phyloP scores from a whole-genome alignment of 2,888 invertebrate genomes.

The Drosophila mulleri region DNA sequence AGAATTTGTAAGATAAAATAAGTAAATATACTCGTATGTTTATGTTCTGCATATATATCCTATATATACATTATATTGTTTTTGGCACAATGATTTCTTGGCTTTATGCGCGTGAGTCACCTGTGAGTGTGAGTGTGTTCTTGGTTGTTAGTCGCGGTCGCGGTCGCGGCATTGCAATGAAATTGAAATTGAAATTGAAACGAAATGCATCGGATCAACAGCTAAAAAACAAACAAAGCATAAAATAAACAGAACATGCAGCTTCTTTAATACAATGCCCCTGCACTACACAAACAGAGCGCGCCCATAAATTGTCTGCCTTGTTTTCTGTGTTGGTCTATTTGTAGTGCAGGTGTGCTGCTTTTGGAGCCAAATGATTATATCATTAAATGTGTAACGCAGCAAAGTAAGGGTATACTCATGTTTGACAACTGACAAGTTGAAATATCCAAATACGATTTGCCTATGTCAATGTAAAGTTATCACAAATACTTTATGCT shows the following conservation, averaged over 20 bases:
- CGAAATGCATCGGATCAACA: conserved; percentile 64
- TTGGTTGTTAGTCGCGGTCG: conserved; percentile 54
- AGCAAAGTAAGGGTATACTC: not conserved
- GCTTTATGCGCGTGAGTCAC: conserved; percentile 60
- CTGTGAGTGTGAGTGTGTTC: conserved; percentile 33
- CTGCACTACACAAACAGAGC: conserved; percentile 38
- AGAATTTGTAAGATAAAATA: not conserved
- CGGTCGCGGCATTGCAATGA: conserved; percentile 74
- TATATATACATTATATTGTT: conserved; percentile 18
- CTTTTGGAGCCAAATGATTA: not conserved
- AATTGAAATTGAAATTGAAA: conserved; percentile 48
- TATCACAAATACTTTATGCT: too few species aligned
- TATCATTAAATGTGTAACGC: not conserved
- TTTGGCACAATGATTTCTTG: conserved; percentile 59
- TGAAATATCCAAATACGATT: too few species aligned
- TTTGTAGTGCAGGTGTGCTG: not conserved
- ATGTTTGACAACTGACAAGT: too few species aligned
- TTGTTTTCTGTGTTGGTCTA: conserved; percentile 18
- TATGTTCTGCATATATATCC: not conserved
- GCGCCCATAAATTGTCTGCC: conserved; percentile 48
- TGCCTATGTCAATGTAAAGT: too few species aligned
- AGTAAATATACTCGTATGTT: not conserved
- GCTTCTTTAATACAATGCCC: conserved; percentile 8
- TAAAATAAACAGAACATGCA: conserved; percentile 22
- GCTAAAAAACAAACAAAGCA: conserved; percentile 27